These are phyloP conservation scores for Spilarctia lutea DNA, from an alignment of 2,888 invertebrate species.

Conservation along the genomic window DNA sequence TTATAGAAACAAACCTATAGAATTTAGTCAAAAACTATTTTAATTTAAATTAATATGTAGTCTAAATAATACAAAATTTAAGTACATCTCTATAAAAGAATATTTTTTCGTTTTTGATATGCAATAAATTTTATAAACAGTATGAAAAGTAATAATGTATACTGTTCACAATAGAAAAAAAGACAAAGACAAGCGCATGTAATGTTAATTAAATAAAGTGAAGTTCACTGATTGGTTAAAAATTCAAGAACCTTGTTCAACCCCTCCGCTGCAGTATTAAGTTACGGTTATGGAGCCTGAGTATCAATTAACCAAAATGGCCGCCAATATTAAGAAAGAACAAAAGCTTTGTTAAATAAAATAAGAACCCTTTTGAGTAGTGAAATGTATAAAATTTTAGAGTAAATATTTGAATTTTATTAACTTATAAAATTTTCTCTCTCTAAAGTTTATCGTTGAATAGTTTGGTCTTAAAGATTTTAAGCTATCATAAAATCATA, in stretches of 20 bases:
- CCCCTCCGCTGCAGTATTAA: slow-evolving; percentile 62
- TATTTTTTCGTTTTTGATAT: neutral
- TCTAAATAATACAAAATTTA: too few relatives aligned
- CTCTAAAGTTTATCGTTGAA: neutral
- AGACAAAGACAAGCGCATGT: slow-evolving; percentile 28
- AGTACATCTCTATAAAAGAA: too few relatives aligned
- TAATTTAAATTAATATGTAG: neutral
- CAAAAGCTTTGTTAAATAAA: slow-evolving; percentile 12
- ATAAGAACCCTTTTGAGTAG: neutral
- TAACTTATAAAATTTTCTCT: neutral
- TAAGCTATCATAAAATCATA: slow-evolving; percentile 14
- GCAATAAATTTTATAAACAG: neutral
- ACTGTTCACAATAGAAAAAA: slow-evolving; percentile 20
- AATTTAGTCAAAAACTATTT: neutral
- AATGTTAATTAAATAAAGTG: slow-evolving; percentile 44
- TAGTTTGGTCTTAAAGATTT: slow-evolving; percentile 11
- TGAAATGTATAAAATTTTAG: neutral
- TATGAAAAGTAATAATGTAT: slow-evolving; percentile 17
- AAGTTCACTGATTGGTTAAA: slow-evolving; percentile 58
- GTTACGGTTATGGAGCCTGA: slow-evolving; percentile 67
- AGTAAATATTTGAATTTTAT: slow-evolving; percentile 9
- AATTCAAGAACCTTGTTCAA: slow-evolving; percentile 59
- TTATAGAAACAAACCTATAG: neutral
- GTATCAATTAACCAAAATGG: slow-evolving; percentile 72
- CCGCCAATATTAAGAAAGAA: slow-evolving; percentile 47